Conservation (phyloP, 2,888 invertebrate species). For the Panzeria rudis region DNA sequence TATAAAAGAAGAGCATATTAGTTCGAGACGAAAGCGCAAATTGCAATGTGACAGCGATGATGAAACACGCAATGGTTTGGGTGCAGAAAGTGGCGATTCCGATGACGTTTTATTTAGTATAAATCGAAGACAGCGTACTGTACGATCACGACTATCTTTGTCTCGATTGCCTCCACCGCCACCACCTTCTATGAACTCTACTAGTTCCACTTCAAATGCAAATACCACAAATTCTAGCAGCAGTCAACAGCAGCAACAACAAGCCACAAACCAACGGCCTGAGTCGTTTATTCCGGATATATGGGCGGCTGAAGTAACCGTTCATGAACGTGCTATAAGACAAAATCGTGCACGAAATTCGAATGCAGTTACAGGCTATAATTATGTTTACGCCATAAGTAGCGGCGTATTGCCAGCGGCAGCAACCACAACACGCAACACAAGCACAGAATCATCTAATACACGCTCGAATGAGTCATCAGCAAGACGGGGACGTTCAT, state of each 20-base stretch:
- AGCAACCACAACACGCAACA: slow-evolving; percentile 52
- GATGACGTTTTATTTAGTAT: slow-evolving; percentile 70
- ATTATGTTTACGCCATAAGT: slow-evolving; percentile 83
- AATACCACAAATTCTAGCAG: slow-evolving; percentile 42
- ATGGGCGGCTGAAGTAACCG: slow-evolving; percentile 83
- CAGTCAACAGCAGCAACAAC: slow-evolving; percentile 52
- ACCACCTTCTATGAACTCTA: slow-evolving; percentile 58
- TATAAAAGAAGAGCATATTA: slow-evolving; percentile 73
- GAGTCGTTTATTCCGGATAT: slow-evolving; percentile 82
- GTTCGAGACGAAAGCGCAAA: slow-evolving; percentile 75
- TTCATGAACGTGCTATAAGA: slow-evolving; percentile 81
- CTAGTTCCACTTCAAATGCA: slow-evolving; percentile 59
- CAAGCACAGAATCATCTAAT: slow-evolving; percentile 39
- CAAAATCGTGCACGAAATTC: slow-evolving; percentile 79
- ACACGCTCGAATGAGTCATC: slow-evolving; percentile 39
- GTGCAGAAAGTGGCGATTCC: slow-evolving; percentile 62
- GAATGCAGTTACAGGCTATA: slow-evolving; percentile 80
- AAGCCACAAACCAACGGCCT: slow-evolving; percentile 67
- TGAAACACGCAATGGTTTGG: slow-evolving; percentile 70
- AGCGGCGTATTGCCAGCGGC: slow-evolving; percentile 81
- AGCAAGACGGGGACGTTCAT: slow-evolving; percentile 45
- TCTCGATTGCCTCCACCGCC: slow-evolving; percentile 65
- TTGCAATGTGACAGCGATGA: slow-evolving; percentile 74
- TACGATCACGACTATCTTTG: slow-evolving; percentile 53
- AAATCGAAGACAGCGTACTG: slow-evolving; percentile 68